Conservation (phyloP, 2,113 vertebrate genomes). For the Zootoca vivipara region DNA sequence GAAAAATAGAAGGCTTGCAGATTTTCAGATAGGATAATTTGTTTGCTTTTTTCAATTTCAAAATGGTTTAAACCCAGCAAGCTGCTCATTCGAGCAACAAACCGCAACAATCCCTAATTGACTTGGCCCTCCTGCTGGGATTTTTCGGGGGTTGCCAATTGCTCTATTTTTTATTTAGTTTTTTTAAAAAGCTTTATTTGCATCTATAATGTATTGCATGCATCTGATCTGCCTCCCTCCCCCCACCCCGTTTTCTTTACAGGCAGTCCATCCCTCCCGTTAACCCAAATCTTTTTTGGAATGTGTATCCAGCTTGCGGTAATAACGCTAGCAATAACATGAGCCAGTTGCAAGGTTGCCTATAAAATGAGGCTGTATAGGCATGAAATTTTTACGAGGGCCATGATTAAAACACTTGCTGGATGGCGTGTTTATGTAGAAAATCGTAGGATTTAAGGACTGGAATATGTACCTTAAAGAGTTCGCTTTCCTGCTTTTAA, state of each 20-base stretch:
- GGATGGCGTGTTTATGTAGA: background rate
- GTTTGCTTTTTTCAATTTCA: constrained; percentile 3
- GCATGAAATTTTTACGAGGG: constrained; percentile 38
- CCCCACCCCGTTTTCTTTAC: constrained; percentile 27
- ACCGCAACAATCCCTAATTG: background rate
- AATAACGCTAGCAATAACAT: constrained; percentile 16
- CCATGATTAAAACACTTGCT: background rate
- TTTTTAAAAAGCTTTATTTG: background rate
- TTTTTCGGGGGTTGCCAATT: background rate
- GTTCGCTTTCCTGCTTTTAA: background rate
- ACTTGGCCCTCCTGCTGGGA: background rate
- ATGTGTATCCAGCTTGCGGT: constrained; percentile 31
- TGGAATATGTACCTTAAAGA: background rate
- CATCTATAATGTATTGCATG: background rate
- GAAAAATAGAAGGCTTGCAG: background rate
- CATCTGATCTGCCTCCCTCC: background rate
- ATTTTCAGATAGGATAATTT: background rate
- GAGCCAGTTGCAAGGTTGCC: constrained; percentile 43
- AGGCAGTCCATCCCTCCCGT: constrained; percentile 41
- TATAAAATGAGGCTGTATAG: constrained; percentile 49
- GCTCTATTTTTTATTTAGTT: background rate
- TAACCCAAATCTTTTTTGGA: background rate
- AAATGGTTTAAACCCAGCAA: background rate
- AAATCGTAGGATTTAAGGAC: background rate
- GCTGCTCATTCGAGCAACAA: background rate